Conservation (phyloP, 2,113 vertebrate genomes). For the Actenoides lindsayi region DNA sequence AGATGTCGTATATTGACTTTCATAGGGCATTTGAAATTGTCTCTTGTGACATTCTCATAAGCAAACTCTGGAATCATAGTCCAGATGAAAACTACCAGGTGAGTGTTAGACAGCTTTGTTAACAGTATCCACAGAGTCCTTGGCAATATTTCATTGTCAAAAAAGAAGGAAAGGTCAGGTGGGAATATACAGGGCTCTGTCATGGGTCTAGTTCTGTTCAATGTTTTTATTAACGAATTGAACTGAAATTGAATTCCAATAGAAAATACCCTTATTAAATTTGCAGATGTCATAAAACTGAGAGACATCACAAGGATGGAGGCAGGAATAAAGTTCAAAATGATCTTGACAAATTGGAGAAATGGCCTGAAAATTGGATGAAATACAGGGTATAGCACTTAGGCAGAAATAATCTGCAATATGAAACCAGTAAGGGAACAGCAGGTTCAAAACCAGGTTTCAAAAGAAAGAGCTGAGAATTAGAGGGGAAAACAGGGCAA, state of each 20-base stretch:
- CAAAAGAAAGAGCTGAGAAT: not conserved
- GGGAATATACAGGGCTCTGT: not conserved
- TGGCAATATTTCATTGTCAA: constrained; percentile 14
- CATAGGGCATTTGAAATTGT: not conserved
- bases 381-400: constrained; percentile 10
- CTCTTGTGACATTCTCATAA: not conserved
- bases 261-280: constrained; percentile 30
- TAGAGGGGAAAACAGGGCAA: not conserved
- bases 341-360: constrained; percentile 13
- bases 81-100: constrained; percentile 5
- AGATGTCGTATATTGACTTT: not conserved
- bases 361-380: constrained; percentile 27
- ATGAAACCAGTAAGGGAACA: not conserved
- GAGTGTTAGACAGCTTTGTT: constrained; percentile 31
- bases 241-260: constrained; percentile 44
- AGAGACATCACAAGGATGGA: constrained; percentile 4
- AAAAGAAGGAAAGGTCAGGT: not conserved
- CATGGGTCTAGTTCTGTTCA: constrained; percentile 8
- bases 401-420: not conserved
- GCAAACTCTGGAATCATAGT: not conserved
- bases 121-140: not conserved
- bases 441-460: not conserved
- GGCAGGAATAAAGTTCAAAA: not conserved
- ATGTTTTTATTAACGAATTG: constrained; percentile 60
- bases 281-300: constrained; percentile 9